Evolutionary conservation across 2,888 invertebrate genomes (phyloP).

Genomic region (Brenthis daphne): DNA sequence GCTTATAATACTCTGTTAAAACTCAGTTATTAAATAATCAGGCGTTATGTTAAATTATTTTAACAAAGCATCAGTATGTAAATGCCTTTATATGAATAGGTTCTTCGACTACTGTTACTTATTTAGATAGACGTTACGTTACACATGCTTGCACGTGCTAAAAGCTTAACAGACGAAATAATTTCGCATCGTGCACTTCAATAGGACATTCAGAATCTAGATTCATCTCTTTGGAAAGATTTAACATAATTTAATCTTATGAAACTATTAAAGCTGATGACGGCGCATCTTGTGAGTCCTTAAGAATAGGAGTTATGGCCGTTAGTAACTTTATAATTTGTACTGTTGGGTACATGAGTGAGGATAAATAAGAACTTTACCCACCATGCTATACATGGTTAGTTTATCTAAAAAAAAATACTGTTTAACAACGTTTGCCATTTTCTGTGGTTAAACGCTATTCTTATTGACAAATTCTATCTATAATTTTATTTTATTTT

Average conservation of each 20-base stretch:
- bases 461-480: no score
- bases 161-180: conserved; percentile 35
- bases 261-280: conserved; percentile 7
- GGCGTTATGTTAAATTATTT: neutral
- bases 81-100: conserved; percentile 26
- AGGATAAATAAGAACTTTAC: no score
- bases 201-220: conserved; percentile 30
- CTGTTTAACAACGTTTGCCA: no score
- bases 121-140: conserved; percentile 26
- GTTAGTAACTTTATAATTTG: neutral
- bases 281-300: neutral
- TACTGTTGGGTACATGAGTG: neutral
- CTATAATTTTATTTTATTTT: no score
- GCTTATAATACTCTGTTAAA: no score
- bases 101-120: conserved; percentile 28
- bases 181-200: conserved; percentile 37
- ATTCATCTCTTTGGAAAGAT: conserved; percentile 8
- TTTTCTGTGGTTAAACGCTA: no score
- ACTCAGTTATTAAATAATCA: no score
- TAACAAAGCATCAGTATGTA: conserved; percentile 11
- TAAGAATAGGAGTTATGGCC: neutral
- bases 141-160: conserved; percentile 33
- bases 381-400: no score
- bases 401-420: no score
- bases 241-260: conserved; percentile 7